Percentiles rank a stretch among this genome's conserved stretches.
Evolutionary conservation across 1,140 invertebrate species (phyloP).

Genomic region (Aleiodes sp.): DNA sequence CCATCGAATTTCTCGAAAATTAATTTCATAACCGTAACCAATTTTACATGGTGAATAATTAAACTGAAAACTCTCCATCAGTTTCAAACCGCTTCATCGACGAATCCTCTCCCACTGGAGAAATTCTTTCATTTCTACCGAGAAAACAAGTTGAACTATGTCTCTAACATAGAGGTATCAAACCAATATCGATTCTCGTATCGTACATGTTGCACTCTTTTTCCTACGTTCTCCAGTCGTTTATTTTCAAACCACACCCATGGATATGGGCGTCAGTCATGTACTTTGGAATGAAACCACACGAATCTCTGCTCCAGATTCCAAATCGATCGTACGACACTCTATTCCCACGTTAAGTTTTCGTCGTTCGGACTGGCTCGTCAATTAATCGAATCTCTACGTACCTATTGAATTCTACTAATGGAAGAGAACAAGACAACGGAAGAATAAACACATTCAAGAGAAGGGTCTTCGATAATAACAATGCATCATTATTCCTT

Average conservation of each 20-base stretch:
- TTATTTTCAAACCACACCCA: constrained; percentile 27
- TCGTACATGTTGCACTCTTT: constrained; percentile 7
- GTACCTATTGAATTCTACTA: not conserved
- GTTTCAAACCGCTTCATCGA: no score
- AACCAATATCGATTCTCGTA: constrained; percentile 15
- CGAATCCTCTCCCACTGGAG: no score
- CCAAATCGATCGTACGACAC: constrained; percentile 17
- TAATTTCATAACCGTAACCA: no score
- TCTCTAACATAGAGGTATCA: not conserved
- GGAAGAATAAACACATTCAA: no score
- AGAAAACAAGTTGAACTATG: no score
- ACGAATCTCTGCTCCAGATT: constrained; percentile 28
- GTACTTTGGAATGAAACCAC: constrained; percentile 17
- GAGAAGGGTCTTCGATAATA: no score
- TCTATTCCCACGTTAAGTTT: not conserved
- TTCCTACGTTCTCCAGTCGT: not conserved
- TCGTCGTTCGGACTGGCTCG: not conserved
- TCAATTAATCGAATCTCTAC: not conserved
- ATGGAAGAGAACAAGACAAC: no score
- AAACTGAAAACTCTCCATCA: no score
- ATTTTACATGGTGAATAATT: no score
- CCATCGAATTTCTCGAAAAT: no score
- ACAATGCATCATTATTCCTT: no score
- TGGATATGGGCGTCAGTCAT: constrained; percentile 18
- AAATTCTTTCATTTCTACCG: no score